These are phyloP conservation scores for Pyrgilauda ruficollis DNA, from an alignment of 2,113 vertebrate species.

Conservation along the genomic window DNA sequence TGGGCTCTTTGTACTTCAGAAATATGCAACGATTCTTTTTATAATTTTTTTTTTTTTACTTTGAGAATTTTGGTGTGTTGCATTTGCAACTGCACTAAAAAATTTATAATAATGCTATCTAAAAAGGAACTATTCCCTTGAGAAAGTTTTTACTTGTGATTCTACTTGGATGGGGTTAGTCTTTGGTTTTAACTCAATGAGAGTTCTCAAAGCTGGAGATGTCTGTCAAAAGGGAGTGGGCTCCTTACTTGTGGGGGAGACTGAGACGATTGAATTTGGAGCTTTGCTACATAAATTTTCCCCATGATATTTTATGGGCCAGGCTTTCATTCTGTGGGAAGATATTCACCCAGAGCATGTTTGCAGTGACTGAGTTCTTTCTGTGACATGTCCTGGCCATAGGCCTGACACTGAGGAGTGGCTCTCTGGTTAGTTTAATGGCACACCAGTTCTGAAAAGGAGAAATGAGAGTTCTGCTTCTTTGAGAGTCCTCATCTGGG, in stretches of 20 bases:
- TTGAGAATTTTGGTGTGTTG: neutral
- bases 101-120: neutral
- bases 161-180: neutral
- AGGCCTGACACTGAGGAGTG: neutral
- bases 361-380: neutral
- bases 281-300: neutral
- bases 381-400: neutral
- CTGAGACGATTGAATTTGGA: neutral
- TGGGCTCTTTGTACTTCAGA: conserved; percentile 33
- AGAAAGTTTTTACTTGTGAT: neutral
- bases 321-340: neutral
- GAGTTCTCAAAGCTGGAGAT: neutral
- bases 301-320: neutral
- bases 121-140: neutral
- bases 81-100: neutral
- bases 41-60: neutral
- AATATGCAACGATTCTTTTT: neutral
- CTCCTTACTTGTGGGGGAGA: neutral
- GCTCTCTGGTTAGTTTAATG: neutral
- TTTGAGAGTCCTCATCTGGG: neutral
- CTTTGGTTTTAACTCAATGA: neutral
- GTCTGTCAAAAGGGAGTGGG: neutral
- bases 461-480: neutral
- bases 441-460: neutral
- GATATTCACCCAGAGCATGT: neutral